Base-by-base conservation (phyloP, 2,797 vertebrate genomes). In the Poeciliopsis presidionis region DNA sequence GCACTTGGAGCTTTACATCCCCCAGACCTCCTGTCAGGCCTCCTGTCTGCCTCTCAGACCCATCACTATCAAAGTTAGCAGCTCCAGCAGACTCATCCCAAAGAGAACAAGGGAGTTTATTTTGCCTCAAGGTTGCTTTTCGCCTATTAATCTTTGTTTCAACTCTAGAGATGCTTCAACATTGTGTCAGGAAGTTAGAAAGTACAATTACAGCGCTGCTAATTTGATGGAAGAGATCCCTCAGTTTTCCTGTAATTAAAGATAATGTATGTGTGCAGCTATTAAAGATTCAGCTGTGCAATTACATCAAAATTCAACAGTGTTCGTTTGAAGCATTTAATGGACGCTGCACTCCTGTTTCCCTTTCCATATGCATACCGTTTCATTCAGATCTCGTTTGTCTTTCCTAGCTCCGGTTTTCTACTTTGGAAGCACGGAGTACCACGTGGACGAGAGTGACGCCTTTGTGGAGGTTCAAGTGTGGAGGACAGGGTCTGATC, bases 401-500 rank as follows among this genome's bases (percentile, higher is more conserved):
- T 69, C 11, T 2, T 53, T 65, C 30, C 81, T 88, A 90, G 90
- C 94, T 43, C 98, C 98, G 1, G 76, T 95, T 46, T 98, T 98
- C 92, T 97, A 98, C 94, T 98, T 99, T 43, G 97, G 97, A 2
- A 94, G 94, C 46, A 89, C 91, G 0, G 91, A 94, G 61, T 97
- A 98, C 89, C 95, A 93, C 0, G 96, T 97, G 89, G 97, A 98
- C 12, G 98, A 99, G 93, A 97, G 97, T 9, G 95, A 96, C 0
- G 96, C 96, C 86, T 95, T 92, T 0, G 90, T 98, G 85, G 97
- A 98, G 85, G 95, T 97, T 39, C 91, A 47, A 71, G 97, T 99
- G 76, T 98, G 97, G 97, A 96, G 97, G 88, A 96, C 95, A 0
- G 98, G 98, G 28, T 97, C 96, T 0, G 98, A 99, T 86, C 96